Evolutionary conservation across 2,888 invertebrate genomes (phyloP), one percentile per base, ranked within the genome.

Genomic region (Eretmocerus hayati): DNA sequence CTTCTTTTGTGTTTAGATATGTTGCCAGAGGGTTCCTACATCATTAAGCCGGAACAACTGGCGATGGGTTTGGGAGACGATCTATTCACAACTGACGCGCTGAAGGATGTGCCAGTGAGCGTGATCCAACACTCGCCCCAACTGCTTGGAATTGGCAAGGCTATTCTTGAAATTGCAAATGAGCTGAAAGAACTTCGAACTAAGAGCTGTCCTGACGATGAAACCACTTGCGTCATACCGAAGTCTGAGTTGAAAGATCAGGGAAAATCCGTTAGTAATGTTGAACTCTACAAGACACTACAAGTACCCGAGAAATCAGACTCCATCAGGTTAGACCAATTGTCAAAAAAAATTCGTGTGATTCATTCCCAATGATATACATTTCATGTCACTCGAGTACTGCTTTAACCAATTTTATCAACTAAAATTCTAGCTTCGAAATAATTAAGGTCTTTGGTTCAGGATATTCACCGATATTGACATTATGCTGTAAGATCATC

Each of bases 11-110:
- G n/a, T 59, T 5, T 57, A 70, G 70, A 67, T 13, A 26, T 62
- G 8, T 21, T 66, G 4, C 70, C 70, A 8, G 23, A 53, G 5
- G 68, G 67, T 31, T 67, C 70, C 3, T 69, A 63, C 57, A 55
- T 65, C 16, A 57, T 70, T 3, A 63, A 61, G 31, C 55, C 66
- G 2, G 62, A 63, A 22, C 51, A 62, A 16, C 59, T 64, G 44
- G 36, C 35, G 11, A 26, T 48, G 21, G 48, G 51, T 18, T 41
- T 47, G 2, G 38, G 38, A 2, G 36, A 31, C 11, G 50, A 44
- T 18, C 49, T 58, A 26, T 58, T 63, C 26, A 23, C 57, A 1
- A 46, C 59, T 1, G 56, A 58, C 35, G 50, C 59, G 13, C 49
- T 57, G n/a, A 47, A 59, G 2, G 56, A 58, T 23, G 53, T 56